Conservation (phyloP, 2,113 vertebrate genomes). For the Ammospiza caudacuta region DNA sequence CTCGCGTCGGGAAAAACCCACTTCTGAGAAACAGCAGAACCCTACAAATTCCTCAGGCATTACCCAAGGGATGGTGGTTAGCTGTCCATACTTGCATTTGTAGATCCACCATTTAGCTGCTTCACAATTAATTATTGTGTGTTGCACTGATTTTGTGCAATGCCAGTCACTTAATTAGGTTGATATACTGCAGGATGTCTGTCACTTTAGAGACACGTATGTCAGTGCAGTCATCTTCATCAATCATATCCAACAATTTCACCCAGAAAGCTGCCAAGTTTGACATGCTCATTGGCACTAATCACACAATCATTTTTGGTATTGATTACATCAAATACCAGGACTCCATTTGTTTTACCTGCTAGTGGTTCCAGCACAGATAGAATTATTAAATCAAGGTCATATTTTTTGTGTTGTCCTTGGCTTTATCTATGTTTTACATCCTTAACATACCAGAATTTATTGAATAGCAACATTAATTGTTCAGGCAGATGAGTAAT, state of each 20-base stretch:
- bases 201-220: background rate
- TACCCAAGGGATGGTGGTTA: background rate
- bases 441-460: background rate
- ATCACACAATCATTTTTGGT: background rate
- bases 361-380: background rate
- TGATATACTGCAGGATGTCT: background rate
- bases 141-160: background rate
- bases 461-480: background rate
- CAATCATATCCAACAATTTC: background rate
- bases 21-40: background rate
- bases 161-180: background rate
- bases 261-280: background rate
- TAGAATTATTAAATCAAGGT: background rate
- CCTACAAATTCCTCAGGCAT: background rate
- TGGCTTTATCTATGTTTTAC: background rate
- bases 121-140: background rate
- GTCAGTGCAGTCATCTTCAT: background rate
- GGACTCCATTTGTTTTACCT: background rate
- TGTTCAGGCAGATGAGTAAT: background rate
- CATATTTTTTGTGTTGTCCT: background rate
- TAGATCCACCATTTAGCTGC: background rate
- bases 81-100: background rate
- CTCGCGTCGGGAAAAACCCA: accelerated
- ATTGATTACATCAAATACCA: background rate
- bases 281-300: background rate